Conservation (phyloP, 2,113 vertebrate species). For the Callionymus lyra region DNA sequence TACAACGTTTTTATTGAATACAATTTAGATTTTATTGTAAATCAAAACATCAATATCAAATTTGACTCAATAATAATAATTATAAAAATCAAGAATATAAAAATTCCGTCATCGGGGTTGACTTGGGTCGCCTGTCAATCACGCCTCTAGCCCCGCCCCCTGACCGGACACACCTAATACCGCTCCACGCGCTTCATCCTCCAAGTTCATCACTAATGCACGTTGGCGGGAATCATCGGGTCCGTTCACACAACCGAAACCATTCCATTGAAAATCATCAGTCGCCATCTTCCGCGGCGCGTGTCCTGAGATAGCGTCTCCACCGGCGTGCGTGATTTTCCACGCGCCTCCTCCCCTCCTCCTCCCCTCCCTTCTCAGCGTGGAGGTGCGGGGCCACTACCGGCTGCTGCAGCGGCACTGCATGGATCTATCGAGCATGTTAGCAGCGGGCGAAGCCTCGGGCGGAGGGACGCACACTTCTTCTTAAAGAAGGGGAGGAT, state of each 20-base stretch:
- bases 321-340: slow-evolving; percentile 14
- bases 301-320: background rate
- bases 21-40: no score
- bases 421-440: slow-evolving; percentile 42
- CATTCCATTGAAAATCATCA: no score
- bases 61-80: no score
- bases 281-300: background rate
- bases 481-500: no score
- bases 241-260: no score
- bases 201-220: background rate
- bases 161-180: slow-evolving; percentile 42
- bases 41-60: no score
- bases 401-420: slow-evolving; percentile 50
- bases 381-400: slow-evolving; percentile 47
- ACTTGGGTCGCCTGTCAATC: slow-evolving; percentile 38
- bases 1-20: no score
- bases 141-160: slow-evolving; percentile 18
- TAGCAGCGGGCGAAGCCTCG: slow-evolving; percentile 30
- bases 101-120: slow-evolving; percentile 10
- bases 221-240: no score
- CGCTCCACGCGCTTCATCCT: slow-evolving; percentile 26
- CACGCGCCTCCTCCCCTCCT: slow-evolving; percentile 6
- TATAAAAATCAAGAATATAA: no score
- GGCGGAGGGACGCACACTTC: slow-evolving; percentile 21
- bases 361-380: slow-evolving; percentile 18